A percentile compares a stretch with the other conserved stretches of the same genome.
These are phyloP conservation scores for Catocala fraxini DNA, from an alignment of 2,888 invertebrate species.

Conservation along the genomic window DNA sequence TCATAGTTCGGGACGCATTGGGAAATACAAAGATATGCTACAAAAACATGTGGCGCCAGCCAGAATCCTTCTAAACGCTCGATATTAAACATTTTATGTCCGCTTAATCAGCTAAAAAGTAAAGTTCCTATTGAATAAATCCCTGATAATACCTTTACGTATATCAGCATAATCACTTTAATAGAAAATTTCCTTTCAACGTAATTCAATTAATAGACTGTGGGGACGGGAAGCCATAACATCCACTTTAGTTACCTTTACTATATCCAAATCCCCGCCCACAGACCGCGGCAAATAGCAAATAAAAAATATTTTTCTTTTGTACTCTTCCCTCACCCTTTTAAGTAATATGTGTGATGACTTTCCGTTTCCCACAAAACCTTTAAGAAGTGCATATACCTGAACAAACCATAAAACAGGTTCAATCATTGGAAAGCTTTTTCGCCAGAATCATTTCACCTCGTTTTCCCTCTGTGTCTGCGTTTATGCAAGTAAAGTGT, in stretches of 20 bases:
- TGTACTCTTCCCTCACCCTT: not conserved
- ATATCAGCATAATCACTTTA: not conserved
- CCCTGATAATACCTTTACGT: not conserved
- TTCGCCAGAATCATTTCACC: slow-evolving; percentile 30
- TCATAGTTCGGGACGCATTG: too few species aligned
- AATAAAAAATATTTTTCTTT: slow-evolving; percentile 6
- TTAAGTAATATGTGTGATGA: slow-evolving; percentile 35
- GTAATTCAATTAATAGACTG: not conserved
- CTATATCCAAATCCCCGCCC: not conserved
- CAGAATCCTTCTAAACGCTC: too few species aligned
- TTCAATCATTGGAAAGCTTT: slow-evolving; percentile 40
- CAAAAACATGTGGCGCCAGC: too few species aligned
- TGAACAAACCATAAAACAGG: slow-evolving; percentile 38
- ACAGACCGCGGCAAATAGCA: not conserved
- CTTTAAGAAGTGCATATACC: slow-evolving; percentile 32
- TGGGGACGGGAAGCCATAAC: not conserved
- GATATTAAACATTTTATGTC: too few species aligned
- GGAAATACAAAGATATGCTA: too few species aligned
- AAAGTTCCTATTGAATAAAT: too few species aligned
- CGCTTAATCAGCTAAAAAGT: too few species aligned
- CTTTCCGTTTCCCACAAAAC: slow-evolving; percentile 27
- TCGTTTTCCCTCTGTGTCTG: slow-evolving; percentile 25
- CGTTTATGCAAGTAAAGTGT: slow-evolving; percentile 6
- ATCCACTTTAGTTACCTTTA: slow-evolving; percentile 2
- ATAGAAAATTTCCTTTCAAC: not conserved